phyloP scores from a whole-genome alignment of 2,797 vertebrate species.

The Microctenopoma lineatum region DNA sequence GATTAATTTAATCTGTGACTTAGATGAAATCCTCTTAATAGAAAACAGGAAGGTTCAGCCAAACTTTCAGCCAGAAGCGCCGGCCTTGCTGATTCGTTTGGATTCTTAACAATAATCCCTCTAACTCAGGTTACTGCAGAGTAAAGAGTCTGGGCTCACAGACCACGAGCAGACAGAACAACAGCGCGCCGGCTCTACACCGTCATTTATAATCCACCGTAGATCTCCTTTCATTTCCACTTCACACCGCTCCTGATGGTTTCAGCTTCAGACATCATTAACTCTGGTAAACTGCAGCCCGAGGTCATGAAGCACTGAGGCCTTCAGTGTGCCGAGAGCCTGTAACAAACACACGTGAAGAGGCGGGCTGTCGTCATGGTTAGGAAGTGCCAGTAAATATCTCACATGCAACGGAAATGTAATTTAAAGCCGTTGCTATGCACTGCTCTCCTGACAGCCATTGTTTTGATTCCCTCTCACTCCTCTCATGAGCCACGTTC shows the following conservation, averaged over 20 bases:
- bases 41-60: constrained; percentile 5
- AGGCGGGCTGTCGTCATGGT: neutral
- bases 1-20: constrained; percentile 17
- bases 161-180: constrained; percentile 40
- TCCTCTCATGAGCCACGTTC: neutral
- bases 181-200: constrained; percentile 7
- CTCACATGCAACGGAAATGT: neutral
- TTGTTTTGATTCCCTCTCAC: neutral
- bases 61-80: neutral
- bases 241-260: constrained; percentile 13
- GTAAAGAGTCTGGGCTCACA: constrained; percentile 23
- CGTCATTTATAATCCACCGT: neutral
- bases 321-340: constrained; percentile 9
- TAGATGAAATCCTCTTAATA: constrained; percentile 1
- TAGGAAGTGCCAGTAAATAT: neutral
- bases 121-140: constrained; percentile 18
- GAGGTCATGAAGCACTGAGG: constrained; percentile 11
- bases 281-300: constrained; percentile 30
- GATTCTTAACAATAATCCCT: constrained; percentile 22
- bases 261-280: constrained; percentile 34
- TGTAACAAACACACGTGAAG: constrained; percentile 1
- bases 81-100: constrained; percentile 6
- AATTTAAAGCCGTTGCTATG: neutral
- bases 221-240: neutral
- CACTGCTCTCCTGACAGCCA: too few relatives aligned